phyloP scores from a whole-genome alignment of 2,888 invertebrate species.

The Pantelozetes paolii region DNA sequence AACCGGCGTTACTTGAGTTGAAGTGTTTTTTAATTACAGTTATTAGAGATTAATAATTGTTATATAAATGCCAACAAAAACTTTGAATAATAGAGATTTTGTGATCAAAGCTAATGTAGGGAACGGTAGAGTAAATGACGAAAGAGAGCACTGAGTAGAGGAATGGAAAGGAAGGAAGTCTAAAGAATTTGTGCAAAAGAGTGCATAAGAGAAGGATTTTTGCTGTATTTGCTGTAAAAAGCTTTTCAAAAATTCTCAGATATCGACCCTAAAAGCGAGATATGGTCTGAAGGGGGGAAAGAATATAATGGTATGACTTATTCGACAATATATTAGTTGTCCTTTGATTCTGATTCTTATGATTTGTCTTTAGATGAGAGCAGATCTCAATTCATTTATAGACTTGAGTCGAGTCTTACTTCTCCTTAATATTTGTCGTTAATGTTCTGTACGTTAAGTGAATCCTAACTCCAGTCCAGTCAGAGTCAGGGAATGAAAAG shows the following conservation, averaged over 20 bases:
- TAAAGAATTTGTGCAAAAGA: neutral
- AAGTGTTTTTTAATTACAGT: no score
- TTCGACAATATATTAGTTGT: conserved; percentile 1
- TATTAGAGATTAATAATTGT: no score
- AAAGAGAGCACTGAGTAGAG: no score
- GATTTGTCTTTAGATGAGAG: neutral
- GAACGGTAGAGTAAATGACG: neutral
- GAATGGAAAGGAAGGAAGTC: conserved; percentile 5
- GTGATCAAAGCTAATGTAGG: neutral
- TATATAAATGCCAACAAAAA: neutral
- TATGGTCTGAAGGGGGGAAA: neutral
- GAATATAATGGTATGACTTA: neutral
- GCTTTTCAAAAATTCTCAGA: neutral
- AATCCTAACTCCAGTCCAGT: no score
- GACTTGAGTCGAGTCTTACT: neutral
- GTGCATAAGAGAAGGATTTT: neutral
- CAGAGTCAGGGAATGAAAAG: no score
- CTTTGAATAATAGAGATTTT: neutral
- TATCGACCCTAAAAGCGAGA: neutral
- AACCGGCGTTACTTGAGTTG: no score
- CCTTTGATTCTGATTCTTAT: neutral
- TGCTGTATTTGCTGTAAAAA: neutral
- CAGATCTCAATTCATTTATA: neutral
- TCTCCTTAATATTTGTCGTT: neutral
- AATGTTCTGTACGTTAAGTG: neutral